phyloP scores from a whole-genome alignment of 2,888 invertebrate species.

The Pachymerium ferrugineum region DNA sequence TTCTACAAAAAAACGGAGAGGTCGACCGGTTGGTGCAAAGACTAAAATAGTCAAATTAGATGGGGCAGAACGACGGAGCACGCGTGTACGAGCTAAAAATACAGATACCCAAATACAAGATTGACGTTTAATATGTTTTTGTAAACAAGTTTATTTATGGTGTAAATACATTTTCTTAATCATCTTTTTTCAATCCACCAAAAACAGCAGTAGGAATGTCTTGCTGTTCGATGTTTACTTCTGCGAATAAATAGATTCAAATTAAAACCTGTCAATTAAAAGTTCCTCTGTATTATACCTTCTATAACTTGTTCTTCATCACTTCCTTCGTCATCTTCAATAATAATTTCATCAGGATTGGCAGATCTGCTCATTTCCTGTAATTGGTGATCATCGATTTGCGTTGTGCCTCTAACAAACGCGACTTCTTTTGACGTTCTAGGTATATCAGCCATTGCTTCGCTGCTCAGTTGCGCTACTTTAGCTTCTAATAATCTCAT shows the following conservation, averaged over 20 bases:
- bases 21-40: background rate
- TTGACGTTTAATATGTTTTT: no score
- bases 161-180: conserved; percentile 41
- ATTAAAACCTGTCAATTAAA: background rate
- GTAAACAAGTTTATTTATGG: background rate
- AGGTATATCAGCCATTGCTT: conserved; percentile 38
- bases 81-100: no score
- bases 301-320: conserved; percentile 45
- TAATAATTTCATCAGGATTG: conserved; percentile 49
- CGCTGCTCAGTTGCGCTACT: conserved; percentile 49
- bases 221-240: conserved; percentile 66
- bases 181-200: conserved; percentile 62
- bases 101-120: no score
- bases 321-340: conserved; percentile 45
- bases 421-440: conserved; percentile 36
- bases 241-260: conserved; percentile 40
- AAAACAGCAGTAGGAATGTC: conserved; percentile 85
- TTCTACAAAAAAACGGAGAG: background rate
- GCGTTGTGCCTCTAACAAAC: conserved; percentile 50
- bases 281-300: conserved; percentile 41
- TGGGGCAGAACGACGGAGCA: background rate
- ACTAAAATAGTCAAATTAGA: background rate
- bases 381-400: conserved; percentile 40
- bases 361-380: conserved; percentile 36
- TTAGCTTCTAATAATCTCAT: conserved; percentile 84